A percentile compares a stretch with the other conserved stretches of the same genome.
Conservation (phyloP, 2,113 vertebrate species). For the Scomber colias region DNA sequence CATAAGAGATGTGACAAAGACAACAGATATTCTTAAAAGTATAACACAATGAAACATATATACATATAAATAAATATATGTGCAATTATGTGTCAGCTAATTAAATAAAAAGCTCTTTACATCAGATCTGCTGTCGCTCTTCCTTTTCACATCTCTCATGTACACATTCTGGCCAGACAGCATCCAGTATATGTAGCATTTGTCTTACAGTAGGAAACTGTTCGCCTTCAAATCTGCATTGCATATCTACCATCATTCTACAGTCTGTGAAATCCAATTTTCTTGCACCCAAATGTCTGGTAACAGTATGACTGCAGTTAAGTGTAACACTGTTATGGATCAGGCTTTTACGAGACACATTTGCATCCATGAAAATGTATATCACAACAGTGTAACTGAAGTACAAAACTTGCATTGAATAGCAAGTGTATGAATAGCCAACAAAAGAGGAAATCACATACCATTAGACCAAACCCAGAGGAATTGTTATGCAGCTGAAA, state of each 20-base stretch:
- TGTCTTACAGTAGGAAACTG: slow-evolving; percentile 4
- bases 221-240: neutral
- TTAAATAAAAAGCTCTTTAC: no score
- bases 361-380: slow-evolving; percentile 1
- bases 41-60: neutral
- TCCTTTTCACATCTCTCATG: neutral
- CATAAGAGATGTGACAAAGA: slow-evolving; percentile 7
- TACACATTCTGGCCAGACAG: neutral
- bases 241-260: neutral
- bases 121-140: neutral
- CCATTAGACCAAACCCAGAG: slow-evolving; percentile 86
- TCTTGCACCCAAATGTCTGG: neutral
- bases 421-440: no score
- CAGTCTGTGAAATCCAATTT: slow-evolving; percentile 23
- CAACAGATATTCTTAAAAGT: neutral
- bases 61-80: no score
- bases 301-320: no score
- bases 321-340: no score
- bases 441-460: slow-evolving; percentile 65
- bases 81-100: no score
- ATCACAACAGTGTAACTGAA: neutral
- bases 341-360: no score
- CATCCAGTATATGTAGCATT: neutral
- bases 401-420: neutral
- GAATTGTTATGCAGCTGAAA: slow-evolving; percentile 85